phyloP scores from a whole-genome alignment of 1,140 invertebrate genomes.

The Chelonus insularis region DNA sequence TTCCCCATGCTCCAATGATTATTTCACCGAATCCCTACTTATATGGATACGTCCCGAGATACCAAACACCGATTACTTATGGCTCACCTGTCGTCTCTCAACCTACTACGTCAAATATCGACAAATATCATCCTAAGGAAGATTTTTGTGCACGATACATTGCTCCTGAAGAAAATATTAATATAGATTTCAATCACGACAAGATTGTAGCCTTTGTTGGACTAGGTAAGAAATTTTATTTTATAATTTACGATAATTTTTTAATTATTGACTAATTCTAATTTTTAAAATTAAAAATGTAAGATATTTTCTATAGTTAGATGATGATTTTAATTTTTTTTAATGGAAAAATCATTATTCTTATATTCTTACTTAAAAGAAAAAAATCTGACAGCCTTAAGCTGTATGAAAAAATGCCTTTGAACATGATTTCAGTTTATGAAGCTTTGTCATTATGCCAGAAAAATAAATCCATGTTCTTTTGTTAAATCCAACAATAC shows the following conservation, averaged over 20 bases:
- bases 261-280: no score
- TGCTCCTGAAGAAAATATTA: constrained; percentile 57
- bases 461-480: no score
- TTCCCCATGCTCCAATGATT: constrained; percentile 41
- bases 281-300: no score
- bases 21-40: constrained; percentile 42
- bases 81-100: constrained; percentile 31
- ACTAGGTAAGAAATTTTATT: constrained; percentile 58
- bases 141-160: constrained; percentile 57
- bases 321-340: no score
- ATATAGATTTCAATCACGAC: constrained; percentile 61
- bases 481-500: no score
- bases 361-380: no score
- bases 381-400: no score
- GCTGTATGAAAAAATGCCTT: no score
- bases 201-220: constrained; percentile 69
- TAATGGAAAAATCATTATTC: no score
- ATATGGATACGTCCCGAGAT: constrained; percentile 39
- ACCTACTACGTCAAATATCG: constrained; percentile 33
- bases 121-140: constrained; percentile 49
- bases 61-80: constrained; percentile 35
- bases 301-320: no score
- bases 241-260: not conserved
- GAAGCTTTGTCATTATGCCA: no score
- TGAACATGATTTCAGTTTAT: no score